These are phyloP conservation scores for Papilio dardanus DNA, from an alignment of 1,140 invertebrate species.

Conservation along the genomic window DNA sequence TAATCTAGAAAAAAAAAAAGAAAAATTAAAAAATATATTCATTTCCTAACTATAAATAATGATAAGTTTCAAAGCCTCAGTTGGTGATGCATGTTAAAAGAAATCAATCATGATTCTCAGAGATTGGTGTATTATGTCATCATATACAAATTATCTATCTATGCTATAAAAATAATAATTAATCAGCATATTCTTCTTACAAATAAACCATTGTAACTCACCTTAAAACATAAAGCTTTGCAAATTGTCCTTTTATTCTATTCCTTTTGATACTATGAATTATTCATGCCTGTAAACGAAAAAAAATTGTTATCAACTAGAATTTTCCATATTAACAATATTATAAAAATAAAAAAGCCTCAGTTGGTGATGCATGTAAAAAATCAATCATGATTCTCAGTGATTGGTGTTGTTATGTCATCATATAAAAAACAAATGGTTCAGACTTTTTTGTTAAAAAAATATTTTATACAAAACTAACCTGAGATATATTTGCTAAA, in stretches of 20 bases:
- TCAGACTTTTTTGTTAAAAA: no score
- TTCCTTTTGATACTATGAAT: no score
- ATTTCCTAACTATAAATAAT: no score
- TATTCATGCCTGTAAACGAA: no score
- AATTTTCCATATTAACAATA: background rate
- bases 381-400: slow-evolving; percentile 71
- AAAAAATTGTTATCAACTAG: no score
- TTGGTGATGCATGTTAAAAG: slow-evolving; percentile 79
- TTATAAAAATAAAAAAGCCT: slow-evolving; percentile 40
- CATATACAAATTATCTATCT: slow-evolving; percentile 56
- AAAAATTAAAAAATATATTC: no score
- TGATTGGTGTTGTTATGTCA: slow-evolving; percentile 62
- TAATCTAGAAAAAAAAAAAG: background rate
- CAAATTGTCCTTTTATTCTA: no score
- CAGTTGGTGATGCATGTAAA: slow-evolving; percentile 79
- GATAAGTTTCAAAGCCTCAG: no score
- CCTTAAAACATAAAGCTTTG: no score
- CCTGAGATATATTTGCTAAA: background rate
- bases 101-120: slow-evolving; percentile 71
- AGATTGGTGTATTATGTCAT: slow-evolving; percentile 64
- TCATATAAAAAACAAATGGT: slow-evolving; percentile 48
- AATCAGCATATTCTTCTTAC: no score
- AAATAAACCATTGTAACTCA: no score
- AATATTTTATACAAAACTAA: background rate
- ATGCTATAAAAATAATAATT: no score